Percentiles rank a stretch among this genome's conserved stretches.
These are phyloP conservation scores for Zosterops lateralis DNA, from an alignment of 2,113 vertebrate species.

Conservation along the genomic window DNA sequence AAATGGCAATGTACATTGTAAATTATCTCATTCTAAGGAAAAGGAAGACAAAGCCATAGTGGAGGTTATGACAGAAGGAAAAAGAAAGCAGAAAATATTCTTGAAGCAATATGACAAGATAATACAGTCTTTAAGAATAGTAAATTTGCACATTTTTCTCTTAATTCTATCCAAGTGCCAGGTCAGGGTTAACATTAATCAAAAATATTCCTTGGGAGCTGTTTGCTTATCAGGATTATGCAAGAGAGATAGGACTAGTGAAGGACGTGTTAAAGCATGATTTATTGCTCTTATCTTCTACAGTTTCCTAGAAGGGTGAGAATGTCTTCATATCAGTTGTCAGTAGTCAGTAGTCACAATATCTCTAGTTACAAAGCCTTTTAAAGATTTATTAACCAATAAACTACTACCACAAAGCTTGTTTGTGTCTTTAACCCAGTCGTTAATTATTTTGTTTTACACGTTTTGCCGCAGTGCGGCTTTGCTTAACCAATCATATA, in stretches of 20 bases:
- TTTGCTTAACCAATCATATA: background rate
- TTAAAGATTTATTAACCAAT: background rate
- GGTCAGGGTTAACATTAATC: background rate
- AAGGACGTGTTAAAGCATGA: background rate
- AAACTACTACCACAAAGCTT: background rate
- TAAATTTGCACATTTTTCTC: background rate
- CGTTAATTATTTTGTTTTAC: background rate
- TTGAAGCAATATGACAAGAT: background rate
- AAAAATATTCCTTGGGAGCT: slow-evolving; percentile 10
- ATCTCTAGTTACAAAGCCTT: background rate
- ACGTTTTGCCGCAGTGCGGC: background rate
- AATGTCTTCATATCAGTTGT: background rate
- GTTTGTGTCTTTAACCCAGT: background rate
- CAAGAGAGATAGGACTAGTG: background rate
- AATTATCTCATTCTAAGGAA: background rate
- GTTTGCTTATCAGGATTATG: background rate
- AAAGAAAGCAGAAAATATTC: background rate
- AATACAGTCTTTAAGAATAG: background rate
- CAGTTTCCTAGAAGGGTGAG: background rate
- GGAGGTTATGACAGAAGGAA: background rate
- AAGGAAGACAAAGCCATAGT: background rate
- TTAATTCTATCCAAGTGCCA: background rate
- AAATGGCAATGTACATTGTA: background rate
- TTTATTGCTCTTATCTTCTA: background rate
- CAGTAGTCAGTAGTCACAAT: background rate